Evolutionary conservation across 2,113 vertebrate genomes (phyloP), one percentile per base, ranked within the genome.

Genomic region (Bujurquina vittata): DNA sequence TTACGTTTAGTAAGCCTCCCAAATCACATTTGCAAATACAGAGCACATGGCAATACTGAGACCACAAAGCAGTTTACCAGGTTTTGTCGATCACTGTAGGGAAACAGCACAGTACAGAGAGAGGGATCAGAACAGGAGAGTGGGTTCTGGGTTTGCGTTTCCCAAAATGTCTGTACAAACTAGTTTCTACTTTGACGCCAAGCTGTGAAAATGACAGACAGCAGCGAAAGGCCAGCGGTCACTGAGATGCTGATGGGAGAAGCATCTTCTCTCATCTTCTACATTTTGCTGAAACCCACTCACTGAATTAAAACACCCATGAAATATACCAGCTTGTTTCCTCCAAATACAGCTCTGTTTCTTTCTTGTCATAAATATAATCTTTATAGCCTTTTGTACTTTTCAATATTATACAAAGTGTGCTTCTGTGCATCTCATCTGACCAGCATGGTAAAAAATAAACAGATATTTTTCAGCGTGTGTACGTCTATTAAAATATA

Each of bases 51-150:
- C 40, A 52, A 75, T 69, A 83, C 80, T 76, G 83, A 89, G 75
- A 84, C 75, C 87, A 92, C 63, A 83, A 84, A 82, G 81, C 85
- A 80, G 75, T 79, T 83, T n/a, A 87, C 43, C 86, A 59, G 29
- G 55, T 77, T 90, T 90, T 83, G 81, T 87, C 89, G 37, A 55
- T 88, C 84, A 87, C 83, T 57, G 80, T 49, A 78, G 58, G 76
- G 52, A 87, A 85, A 91, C 81, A 74, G 79, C 59, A 90, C 79
- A 77, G 72, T 49, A 88, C 86, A 87, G 69, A 63, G 6, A 84
- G 69, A 86, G 43, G 79, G 33, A 84, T 72, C 29, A 55, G 54
- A 90, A 75, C 72, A 46, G 31, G 43, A 79, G 75, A 49, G 62
- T 69, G 46, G 73, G 73, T 33, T 84, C 73, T 57, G 40, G 33